Percentiles rank a stretch among this genome's conserved stretches.
phyloP scores from a whole-genome alignment of 1,140 invertebrate genomes.

The Drosophila parvula region DNA sequence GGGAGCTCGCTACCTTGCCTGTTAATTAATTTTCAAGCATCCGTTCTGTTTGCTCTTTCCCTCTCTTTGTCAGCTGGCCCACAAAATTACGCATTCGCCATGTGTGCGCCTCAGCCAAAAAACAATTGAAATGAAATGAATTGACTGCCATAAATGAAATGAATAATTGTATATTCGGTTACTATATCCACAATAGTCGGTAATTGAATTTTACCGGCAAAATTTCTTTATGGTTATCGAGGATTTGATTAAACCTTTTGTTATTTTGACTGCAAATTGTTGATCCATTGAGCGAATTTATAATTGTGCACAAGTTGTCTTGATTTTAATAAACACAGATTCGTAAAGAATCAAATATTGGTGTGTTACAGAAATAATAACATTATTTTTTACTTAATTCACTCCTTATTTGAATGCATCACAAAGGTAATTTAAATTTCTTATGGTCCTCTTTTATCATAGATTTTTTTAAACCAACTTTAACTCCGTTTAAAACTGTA shows the following conservation, averaged over 20 bases:
- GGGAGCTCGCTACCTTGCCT: slow-evolving; percentile 23
- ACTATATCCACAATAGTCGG: slow-evolving; percentile 5
- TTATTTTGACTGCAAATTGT: slow-evolving; percentile 1
- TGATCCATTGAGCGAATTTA: slow-evolving; percentile 2
- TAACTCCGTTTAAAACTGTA: slow-evolving; percentile 10
- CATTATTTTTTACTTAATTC: neutral
- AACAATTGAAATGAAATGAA: slow-evolving; percentile 32
- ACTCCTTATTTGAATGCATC: neutral
- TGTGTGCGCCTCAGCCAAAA: neutral
- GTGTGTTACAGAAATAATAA: neutral
- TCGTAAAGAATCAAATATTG: neutral
- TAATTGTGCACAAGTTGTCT: neutral
- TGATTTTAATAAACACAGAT: neutral
- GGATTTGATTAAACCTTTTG: neutral
- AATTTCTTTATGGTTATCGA: neutral
- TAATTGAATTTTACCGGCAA: neutral
- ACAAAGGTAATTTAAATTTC: neutral
- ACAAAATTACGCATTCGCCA: slow-evolving; percentile 43
- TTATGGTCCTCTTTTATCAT: neutral
- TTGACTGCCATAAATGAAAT: slow-evolving; percentile 34
- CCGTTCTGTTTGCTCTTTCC: slow-evolving; percentile 57
- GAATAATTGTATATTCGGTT: slow-evolving; percentile 16
- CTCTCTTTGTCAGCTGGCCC: slow-evolving; percentile 22
- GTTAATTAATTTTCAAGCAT: slow-evolving; percentile 75
- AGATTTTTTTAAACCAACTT: slow-evolving; percentile 1